Conservation (phyloP, 2,113 vertebrate genomes). For the Dasypus novemcinctus region DNA sequence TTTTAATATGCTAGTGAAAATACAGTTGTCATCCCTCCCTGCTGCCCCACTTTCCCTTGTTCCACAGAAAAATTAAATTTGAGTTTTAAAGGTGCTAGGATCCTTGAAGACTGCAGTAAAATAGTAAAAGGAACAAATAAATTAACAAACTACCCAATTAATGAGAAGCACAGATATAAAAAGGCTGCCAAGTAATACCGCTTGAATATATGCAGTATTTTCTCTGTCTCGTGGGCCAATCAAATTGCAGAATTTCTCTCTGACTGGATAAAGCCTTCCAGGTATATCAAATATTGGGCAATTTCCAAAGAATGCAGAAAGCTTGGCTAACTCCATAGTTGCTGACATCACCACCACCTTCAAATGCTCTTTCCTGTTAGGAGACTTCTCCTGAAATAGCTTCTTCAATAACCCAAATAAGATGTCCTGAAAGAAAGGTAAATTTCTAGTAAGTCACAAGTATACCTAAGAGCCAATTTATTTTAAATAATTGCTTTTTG, state of each 20-base stretch:
- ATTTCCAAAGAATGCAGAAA: conserved; percentile 90
- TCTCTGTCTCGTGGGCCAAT: conserved; percentile 92
- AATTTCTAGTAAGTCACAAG: conserved; percentile 45
- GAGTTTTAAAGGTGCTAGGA: neutral
- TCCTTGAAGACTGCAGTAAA: neutral
- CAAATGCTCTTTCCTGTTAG: conserved; percentile 83
- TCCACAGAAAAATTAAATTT: conserved; percentile 46
- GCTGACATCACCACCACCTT: conserved; percentile 98
- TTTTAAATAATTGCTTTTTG: conserved; percentile 39
- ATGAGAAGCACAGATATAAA: conserved; percentile 20
- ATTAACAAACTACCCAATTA: conserved; percentile 26
- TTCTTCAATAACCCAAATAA: conserved; percentile 96
- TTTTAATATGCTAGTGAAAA: neutral
- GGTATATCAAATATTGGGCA: conserved; percentile 93
- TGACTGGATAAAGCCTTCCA: conserved; percentile 93
- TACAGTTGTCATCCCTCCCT: neutral
- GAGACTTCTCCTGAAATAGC: conserved; percentile 83
- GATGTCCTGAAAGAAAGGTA: conserved; percentile 88
- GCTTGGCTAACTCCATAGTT: conserved; percentile 94
- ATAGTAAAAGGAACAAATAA: conserved; percentile 15
- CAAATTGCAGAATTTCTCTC: conserved; percentile 90
- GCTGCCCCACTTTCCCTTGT: neutral
- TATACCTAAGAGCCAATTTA: neutral
- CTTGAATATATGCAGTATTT: conserved; percentile 91
- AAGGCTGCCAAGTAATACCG: conserved; percentile 84